Base-by-base conservation (phyloP, 2,888 invertebrate species). In the Eurytoma californica region DNA sequence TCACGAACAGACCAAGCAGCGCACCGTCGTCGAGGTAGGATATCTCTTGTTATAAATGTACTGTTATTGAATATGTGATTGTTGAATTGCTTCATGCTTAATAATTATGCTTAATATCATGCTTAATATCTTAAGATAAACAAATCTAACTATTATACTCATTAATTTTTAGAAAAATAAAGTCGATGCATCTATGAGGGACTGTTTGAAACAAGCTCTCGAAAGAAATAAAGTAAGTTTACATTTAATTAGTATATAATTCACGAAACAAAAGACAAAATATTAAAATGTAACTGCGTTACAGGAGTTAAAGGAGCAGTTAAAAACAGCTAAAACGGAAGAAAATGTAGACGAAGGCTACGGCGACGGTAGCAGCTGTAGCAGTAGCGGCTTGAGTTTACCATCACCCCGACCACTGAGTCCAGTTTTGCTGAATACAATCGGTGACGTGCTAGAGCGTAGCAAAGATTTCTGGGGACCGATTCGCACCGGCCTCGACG, bases 331-430 rank as follows among this genome's bases (percentile, higher is more conserved):
- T 0, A 87, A 85, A 74, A 82, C 83, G 12, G 86, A 88, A 63
- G 88, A 87, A 76, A 88, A 85, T 83, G 82, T 88, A 20, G 88
- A 88, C 30, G 88, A 88, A 77, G 88, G 88, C 28, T 88, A 88
- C 76, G 88, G 84, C 0, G 88, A 88, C 66, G 47, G 63, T 63
- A 84, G 85, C 61, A 84, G 80, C n/a, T 77, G 80, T 30, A 81
- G 81, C 53, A 78, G 80, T 3, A 58, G 83, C 49, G 53, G 53
- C 53, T 53, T 53, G 16, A 85, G 85, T 78, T 76, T 87, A 53
- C 85, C 86, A n/a, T 86, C 86, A 13, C 84, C 87, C 5, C 72
- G 76, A 66, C 82, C 84, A 13, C 68, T 86, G 53, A 83, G 85
- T 83, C 80, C 86, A 68, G 79, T 81, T 83, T 83, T 87, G 73